Evolutionary conservation across 2,113 vertebrate genomes (phyloP).

Genomic region (Petaurus breviceps): DNA sequence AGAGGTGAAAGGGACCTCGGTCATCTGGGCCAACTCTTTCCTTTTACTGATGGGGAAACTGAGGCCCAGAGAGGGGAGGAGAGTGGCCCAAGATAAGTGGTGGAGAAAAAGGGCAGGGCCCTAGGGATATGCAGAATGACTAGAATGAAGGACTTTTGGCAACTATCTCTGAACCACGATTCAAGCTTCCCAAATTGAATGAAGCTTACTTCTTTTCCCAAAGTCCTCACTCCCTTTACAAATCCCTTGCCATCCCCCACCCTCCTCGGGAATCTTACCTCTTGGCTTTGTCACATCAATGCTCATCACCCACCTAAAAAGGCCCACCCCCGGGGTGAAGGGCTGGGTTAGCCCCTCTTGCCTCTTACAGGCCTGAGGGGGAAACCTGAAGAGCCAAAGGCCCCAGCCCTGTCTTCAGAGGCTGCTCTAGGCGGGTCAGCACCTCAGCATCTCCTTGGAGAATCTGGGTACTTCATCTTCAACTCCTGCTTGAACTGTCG

Average conservation of each 20-base stretch:
- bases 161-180: background rate
- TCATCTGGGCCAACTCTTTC: constrained; percentile 44
- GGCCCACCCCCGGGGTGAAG: constrained; percentile 35
- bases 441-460: constrained; percentile 88
- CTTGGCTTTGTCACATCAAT: background rate
- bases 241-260: constrained; percentile 69
- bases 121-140: background rate
- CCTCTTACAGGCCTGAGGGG: constrained; percentile 54
- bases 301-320: background rate
- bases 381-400: constrained; percentile 47
- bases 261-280: constrained; percentile 56
- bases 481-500: constrained; percentile 94
- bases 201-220: background rate
- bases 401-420: constrained; percentile 13
- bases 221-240: constrained; percentile 55
- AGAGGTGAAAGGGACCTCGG: background rate
- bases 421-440: constrained; percentile 41
- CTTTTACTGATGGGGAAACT: too few species aligned
- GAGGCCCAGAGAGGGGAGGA: constrained; percentile 72
- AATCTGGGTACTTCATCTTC: constrained; percentile 90
- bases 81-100: constrained; percentile 76
- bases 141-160: background rate
- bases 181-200: background rate
- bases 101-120: constrained; percentile 34
- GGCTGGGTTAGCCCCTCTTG: constrained; percentile 53